phyloP scores from a whole-genome alignment of 2,888 invertebrate species.

The Stegophylla sp. region DNA sequence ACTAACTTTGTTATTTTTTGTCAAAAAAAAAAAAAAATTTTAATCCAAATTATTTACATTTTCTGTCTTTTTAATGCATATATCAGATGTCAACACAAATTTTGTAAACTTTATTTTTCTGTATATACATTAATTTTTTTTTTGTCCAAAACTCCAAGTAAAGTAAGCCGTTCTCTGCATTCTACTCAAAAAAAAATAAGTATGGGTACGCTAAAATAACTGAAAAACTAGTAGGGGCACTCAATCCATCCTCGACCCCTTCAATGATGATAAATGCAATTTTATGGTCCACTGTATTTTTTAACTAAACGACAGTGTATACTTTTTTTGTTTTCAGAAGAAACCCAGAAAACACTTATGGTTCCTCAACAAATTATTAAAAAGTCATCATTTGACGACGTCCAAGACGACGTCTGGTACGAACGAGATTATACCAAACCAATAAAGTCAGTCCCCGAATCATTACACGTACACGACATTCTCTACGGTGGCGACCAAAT shows the following conservation, averaged over 20 bases:
- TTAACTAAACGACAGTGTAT: neutral
- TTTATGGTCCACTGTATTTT: neutral
- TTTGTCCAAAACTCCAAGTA: no score
- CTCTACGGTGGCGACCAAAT: conserved; percentile 67
- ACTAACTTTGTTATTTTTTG: no score
- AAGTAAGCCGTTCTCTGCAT: no score
- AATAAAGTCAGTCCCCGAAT: conserved; percentile 69
- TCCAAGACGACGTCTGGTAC: conserved; percentile 6
- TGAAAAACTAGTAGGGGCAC: no score
- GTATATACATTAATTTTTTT: no score
- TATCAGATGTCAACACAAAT: no score
- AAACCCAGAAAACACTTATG: conserved; percentile 21
- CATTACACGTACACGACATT: conserved; percentile 69
- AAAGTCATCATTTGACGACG: conserved; percentile 20
- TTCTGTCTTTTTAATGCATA: no score
- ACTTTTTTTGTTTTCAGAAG: conserved; percentile 33
- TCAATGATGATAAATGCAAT: neutral
- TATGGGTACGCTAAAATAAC: neutral
- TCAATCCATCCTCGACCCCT: neutral
- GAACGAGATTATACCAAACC: conserved; percentile 69
- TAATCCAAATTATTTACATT: no score
- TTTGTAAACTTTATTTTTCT: no score
- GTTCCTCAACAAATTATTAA: conserved; percentile 36
- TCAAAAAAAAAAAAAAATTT: no score
- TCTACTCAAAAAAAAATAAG: no score